These are phyloP conservation scores for Delia radicum DNA, from an alignment of 1,140 invertebrate genomes.

Conservation along the genomic window DNA sequence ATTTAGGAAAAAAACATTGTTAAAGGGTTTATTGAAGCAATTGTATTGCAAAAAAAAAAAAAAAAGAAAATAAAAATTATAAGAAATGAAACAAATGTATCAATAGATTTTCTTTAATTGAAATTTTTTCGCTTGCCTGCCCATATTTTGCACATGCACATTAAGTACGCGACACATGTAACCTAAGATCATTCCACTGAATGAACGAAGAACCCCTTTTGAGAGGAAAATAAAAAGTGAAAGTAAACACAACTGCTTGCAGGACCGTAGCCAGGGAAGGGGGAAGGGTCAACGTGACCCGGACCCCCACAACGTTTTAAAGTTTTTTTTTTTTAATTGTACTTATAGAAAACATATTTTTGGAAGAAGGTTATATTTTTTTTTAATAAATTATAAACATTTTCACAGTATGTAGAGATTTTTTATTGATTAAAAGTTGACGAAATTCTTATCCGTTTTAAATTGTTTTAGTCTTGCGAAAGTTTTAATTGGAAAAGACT, in stretches of 20 bases:
- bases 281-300: too few species aligned
- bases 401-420: too few species aligned
- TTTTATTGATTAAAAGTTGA: too few species aligned
- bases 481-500: too few species aligned
- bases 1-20: not conserved
- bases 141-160: not conserved
- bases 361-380: too few species aligned
- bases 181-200: not conserved
- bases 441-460: too few species aligned
- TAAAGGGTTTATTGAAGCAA: not conserved
- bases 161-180: not conserved
- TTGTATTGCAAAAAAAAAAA: not conserved
- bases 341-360: too few species aligned
- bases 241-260: not conserved
- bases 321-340: too few species aligned
- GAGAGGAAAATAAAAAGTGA: not conserved
- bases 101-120: conserved; percentile 16
- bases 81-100: not conserved
- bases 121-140: conserved; percentile 7
- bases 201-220: not conserved
- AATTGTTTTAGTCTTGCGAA: too few species aligned
- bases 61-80: not conserved
- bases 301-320: too few species aligned
- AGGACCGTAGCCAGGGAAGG: too few species aligned
- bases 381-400: too few species aligned